A percentile compares a stretch with the other conserved stretches of the same genome.
Evolutionary conservation across 23 tunicate species (phyloP).

Genomic region (Ascidia mentula): DNA sequence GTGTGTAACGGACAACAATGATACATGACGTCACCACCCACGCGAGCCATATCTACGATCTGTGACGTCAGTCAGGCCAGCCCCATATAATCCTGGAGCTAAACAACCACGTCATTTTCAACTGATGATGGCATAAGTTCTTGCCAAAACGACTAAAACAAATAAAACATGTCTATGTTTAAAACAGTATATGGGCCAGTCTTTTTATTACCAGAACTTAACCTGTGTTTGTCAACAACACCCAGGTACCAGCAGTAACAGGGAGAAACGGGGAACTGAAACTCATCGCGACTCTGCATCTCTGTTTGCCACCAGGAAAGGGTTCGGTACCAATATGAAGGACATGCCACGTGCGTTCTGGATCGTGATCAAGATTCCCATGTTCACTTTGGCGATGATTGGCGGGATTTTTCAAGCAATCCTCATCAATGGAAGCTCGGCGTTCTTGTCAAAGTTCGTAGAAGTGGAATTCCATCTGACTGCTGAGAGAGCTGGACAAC

Average conservation of each 20-base stretch:
- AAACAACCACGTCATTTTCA: too few relatives aligned
- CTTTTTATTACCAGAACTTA: too few relatives aligned
- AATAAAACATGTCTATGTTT: too few relatives aligned
- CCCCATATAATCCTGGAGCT: too few relatives aligned
- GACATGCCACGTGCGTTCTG: conserved; percentile 76
- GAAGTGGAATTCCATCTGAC: conserved; percentile 79
- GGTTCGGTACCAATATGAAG: conserved; percentile 62
- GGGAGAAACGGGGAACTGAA: conserved; percentile 45
- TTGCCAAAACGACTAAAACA: too few relatives aligned
- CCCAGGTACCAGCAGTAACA: conserved; percentile 47
- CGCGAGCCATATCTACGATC: too few relatives aligned
- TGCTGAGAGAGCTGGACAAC: conserved; percentile 84
- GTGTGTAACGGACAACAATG: too few relatives aligned
- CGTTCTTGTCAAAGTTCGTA: conserved; percentile 91
- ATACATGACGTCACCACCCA: too few relatives aligned
- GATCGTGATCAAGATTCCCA: conserved; percentile 58
- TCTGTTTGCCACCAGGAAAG: conserved; percentile 44
- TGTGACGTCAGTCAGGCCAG: too few relatives aligned
- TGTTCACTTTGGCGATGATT: conserved; percentile 44
- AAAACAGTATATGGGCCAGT: too few relatives aligned
- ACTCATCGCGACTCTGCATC: conserved; percentile 46
- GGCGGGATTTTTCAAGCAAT: conserved; percentile 72
- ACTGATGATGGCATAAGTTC: too few relatives aligned
- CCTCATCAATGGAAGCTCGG: conserved; percentile 79
- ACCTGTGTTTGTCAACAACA: too few relatives aligned